Evolutionary conservation across 2,888 invertebrate species (phyloP).

Genomic region (Dynastes maya): DNA sequence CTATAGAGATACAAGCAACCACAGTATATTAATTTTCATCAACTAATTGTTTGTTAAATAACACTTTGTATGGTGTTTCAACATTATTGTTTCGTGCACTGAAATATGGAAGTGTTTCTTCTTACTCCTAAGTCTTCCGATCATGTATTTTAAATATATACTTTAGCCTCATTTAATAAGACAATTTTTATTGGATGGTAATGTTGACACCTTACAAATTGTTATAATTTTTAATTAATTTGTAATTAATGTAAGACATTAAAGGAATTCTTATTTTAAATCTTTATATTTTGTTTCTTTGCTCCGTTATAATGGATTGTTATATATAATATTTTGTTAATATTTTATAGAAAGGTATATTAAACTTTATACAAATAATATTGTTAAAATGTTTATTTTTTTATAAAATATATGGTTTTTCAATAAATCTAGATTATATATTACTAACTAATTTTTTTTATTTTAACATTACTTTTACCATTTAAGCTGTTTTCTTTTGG

Average conservation of each 20-base stretch:
- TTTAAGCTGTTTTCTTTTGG: constrained; percentile 60
- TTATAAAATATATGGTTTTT: constrained; percentile 39
- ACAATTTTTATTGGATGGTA: too few species aligned
- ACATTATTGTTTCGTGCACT: too few species aligned
- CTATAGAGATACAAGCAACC: too few species aligned
- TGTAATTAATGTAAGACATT: not conserved
- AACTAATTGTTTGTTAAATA: too few species aligned
- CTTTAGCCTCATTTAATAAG: too few species aligned
- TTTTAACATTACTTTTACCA: not conserved
- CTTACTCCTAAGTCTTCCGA: too few species aligned
- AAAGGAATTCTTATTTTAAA: constrained; percentile 33
- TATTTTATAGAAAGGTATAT: constrained; percentile 34
- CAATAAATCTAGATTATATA: constrained; percentile 13
- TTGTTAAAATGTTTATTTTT: constrained; percentile 43
- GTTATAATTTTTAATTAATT: too few species aligned
- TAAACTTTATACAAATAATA: constrained; percentile 31
- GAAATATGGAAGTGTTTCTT: too few species aligned
- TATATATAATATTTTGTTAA: constrained; percentile 22
- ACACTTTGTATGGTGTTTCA: too few species aligned
- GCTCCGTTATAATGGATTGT: constrained; percentile 30
- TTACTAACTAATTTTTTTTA: not conserved
- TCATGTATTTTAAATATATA: too few species aligned
- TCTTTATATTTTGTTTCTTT: constrained; percentile 1
- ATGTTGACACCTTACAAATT: too few species aligned
- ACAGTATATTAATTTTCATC: too few species aligned